Conservation (phyloP, 2,888 invertebrate genomes). For the Diaphora mendica region DNA sequence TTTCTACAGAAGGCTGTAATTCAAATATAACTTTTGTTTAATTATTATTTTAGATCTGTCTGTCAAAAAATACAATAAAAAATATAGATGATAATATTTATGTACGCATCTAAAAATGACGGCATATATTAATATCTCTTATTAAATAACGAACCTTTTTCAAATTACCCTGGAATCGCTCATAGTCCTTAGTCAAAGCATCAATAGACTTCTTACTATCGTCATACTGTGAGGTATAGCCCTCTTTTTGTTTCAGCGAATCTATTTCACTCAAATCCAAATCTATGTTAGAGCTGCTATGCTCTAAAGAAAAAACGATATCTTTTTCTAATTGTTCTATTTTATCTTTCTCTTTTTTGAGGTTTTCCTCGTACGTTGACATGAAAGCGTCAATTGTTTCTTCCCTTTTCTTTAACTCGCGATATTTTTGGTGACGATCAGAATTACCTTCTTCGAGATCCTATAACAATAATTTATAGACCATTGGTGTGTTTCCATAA, state of each 20-base stretch:
- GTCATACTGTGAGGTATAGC: constrained; percentile 74
- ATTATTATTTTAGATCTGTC: neutral
- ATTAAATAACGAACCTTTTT: constrained; percentile 77
- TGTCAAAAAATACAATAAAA: neutral
- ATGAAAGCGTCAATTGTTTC: constrained; percentile 93
- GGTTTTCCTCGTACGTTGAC: constrained; percentile 87
- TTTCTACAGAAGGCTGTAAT: neutral
- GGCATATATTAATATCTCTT: neutral
- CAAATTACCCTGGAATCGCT: constrained; percentile 88
- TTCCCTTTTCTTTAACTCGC: constrained; percentile 92
- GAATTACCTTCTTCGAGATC: constrained; percentile 90
- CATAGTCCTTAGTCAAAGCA: constrained; percentile 78
- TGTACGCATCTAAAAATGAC: neutral
- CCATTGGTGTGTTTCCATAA: no score
- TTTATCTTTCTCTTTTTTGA: constrained; percentile 88
- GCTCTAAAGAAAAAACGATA: constrained; percentile 88
- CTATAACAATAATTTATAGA: constrained; percentile 54
- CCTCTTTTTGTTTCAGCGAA: constrained; percentile 79
- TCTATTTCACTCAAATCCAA: constrained; percentile 87
- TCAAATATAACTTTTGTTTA: neutral
- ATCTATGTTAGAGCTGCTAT: constrained; percentile 88
- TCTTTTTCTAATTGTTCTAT: constrained; percentile 88
- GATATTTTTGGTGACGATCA: constrained; percentile 92
- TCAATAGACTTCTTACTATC: constrained; percentile 84
- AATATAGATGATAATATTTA: neutral